A percentile compares a stretch with the other conserved stretches of the same genome.
These are phyloP conservation scores for Leucophenga varia DNA, from an alignment of 1,140 invertebrate genomes.

Conservation along the genomic window DNA sequence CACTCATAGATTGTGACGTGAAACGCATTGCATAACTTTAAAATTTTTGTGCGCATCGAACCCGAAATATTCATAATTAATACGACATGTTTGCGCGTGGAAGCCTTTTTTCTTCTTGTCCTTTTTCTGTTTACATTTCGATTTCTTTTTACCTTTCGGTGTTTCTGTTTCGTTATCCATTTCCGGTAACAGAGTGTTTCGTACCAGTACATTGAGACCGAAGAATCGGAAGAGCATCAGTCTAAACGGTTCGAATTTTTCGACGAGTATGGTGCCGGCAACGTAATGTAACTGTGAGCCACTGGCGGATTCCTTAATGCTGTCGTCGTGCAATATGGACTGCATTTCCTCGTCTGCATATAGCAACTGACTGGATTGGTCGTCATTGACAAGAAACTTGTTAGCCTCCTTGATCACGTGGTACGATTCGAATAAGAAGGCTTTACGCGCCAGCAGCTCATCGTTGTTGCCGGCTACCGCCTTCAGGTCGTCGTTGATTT, in stretches of 20 bases:
- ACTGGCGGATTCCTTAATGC: neutral
- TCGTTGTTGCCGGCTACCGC: conserved; percentile 95
- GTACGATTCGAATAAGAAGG: conserved; percentile 23
- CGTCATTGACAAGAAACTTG: conserved; percentile 21
- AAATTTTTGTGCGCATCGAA: conserved; percentile 24
- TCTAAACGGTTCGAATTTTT: conserved; percentile 60
- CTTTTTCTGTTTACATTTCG: too few species aligned
- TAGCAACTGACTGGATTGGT: conserved; percentile 69
- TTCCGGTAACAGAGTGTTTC: conserved; percentile 15
- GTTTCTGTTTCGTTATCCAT: too few species aligned
- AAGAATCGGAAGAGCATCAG: conserved; percentile 33
- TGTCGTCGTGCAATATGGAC: conserved; percentile 61
- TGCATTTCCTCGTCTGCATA: conserved; percentile 91
- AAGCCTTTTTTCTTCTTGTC: too few species aligned
- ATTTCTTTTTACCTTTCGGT: too few species aligned
- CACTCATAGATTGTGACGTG: conserved; percentile 37
- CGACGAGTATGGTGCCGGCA: conserved; percentile 92
- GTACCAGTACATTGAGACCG: conserved; percentile 30
- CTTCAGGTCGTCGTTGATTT: conserved; percentile 81
- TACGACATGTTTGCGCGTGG: conserved; percentile 29
- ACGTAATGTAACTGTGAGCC: conserved; percentile 29
- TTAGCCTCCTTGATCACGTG: conserved; percentile 24
- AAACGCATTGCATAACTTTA: conserved; percentile 29
- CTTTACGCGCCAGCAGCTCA: conserved; percentile 67
- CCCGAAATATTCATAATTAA: conserved; percentile 30